These are phyloP conservation scores for Erythrocercus mccallii DNA, from an alignment of 2,113 vertebrate species.

Conservation along the genomic window DNA sequence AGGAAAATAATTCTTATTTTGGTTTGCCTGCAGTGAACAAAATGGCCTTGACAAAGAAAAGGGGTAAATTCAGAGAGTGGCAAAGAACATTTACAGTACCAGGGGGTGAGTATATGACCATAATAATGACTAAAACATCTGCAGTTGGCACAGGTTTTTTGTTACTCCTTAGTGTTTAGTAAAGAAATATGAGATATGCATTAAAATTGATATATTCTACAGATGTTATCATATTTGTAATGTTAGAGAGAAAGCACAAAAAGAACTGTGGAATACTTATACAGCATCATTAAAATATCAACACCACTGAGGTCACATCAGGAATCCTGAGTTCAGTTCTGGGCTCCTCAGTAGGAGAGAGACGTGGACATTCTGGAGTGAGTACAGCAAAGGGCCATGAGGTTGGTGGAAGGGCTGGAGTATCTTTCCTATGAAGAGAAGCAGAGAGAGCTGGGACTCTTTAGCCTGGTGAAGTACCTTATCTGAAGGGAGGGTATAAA, in stretches of 20 bases:
- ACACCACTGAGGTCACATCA: background rate
- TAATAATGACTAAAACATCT: background rate
- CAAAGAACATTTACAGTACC: background rate
- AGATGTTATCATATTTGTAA: background rate
- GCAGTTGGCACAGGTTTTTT: background rate
- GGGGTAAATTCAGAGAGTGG: background rate
- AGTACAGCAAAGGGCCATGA: background rate
- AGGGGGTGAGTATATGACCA: background rate
- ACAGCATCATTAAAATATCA: background rate
- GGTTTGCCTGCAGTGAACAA: background rate
- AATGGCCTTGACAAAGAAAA: background rate
- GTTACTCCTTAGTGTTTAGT: background rate
- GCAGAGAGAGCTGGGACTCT: background rate
- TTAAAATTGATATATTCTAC: background rate
- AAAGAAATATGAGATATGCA: background rate
- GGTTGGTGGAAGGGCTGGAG: background rate
- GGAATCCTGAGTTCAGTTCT: background rate
- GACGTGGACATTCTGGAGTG: background rate
- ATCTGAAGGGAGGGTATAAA: background rate
- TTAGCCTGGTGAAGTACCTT: background rate
- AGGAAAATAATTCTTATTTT: background rate
- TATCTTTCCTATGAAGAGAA: background rate
- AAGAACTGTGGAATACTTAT: background rate
- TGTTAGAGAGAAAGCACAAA: background rate
- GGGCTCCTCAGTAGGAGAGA: background rate